Percentiles rank a stretch among this genome's conserved stretches.
Evolutionary conservation across 1,140 invertebrate genomes (phyloP).

Genomic region (Akabosia matsudoensis): DNA sequence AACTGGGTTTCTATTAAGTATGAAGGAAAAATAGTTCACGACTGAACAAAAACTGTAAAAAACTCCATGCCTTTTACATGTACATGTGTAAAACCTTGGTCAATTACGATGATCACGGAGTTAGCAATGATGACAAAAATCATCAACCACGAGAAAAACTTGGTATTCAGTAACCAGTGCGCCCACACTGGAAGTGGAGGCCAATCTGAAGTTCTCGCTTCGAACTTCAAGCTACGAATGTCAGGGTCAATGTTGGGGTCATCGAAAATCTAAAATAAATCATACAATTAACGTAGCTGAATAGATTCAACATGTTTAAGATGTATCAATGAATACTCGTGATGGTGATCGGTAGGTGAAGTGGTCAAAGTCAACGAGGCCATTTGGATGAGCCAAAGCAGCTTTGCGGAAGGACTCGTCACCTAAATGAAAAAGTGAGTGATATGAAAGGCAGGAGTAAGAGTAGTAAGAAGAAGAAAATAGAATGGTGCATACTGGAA

Average conservation of each 20-base stretch:
- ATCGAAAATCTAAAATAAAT: not conserved
- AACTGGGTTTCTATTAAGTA: constrained; percentile 14
- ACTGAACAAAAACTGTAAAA: not conserved
- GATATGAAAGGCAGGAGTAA: not conserved
- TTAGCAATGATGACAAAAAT: constrained; percentile 34
- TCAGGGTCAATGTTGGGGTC: constrained; percentile 17
- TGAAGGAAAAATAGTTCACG: not conserved
- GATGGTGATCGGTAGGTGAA: constrained; percentile 25
- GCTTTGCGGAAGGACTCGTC: constrained; percentile 17
- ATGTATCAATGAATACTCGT: not conserved
- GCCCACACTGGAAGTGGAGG: constrained; percentile 39
- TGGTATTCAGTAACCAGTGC: constrained; percentile 35
- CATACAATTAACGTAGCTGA: not conserved
- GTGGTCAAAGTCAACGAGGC: constrained; percentile 33
- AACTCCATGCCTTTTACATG: not conserved
- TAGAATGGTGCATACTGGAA: not conserved
- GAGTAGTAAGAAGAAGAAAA: not conserved
- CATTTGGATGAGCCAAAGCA: constrained; percentile 33
- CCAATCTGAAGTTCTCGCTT: constrained; percentile 29
- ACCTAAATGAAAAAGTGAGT: not conserved
- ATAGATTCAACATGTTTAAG: not conserved
- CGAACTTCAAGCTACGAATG: constrained; percentile 32
- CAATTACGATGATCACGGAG: constrained; percentile 33
- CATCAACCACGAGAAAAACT: constrained; percentile 30
- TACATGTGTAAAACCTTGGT: constrained; percentile 13